phyloP scores from a whole-genome alignment of 2,113 vertebrate genomes.

The Nothocercus nigrocapillus region DNA sequence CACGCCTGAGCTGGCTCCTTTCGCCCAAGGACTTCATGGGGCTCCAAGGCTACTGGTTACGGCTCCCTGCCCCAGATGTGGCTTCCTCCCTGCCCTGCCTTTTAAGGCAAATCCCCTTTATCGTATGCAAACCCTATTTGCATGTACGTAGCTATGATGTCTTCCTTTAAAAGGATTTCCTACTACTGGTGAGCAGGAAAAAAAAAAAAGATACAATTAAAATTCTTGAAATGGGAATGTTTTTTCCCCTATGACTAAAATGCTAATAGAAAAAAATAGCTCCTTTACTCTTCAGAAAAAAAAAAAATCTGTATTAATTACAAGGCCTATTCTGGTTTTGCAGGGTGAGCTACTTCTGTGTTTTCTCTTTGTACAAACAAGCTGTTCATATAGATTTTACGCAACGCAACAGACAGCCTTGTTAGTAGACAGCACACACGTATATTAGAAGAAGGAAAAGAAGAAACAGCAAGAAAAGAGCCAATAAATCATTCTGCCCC shows the following conservation, averaged over 20 bases:
- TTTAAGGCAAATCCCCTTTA: not conserved
- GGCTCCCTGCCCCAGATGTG: too few relatives aligned
- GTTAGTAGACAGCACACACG: not conserved
- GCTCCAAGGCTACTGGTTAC: not conserved
- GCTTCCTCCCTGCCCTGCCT: not conserved
- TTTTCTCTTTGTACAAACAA: not conserved
- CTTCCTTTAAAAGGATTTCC: not conserved
- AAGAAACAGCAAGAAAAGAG: not conserved
- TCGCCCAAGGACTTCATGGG: not conserved
- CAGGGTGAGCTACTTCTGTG: not conserved
- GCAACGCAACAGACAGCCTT: not conserved
- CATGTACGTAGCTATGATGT: not conserved
- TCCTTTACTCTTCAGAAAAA: not conserved
- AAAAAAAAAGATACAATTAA: not conserved
- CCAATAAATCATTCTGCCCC: not conserved
- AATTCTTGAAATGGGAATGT: not conserved
- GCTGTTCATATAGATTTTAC: not conserved
- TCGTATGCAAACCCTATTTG: not conserved
- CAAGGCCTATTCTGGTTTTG: not conserved
- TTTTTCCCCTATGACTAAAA: not conserved
- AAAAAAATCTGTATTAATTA: not conserved
- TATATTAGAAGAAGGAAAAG: not conserved
- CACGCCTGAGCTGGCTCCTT: not conserved
- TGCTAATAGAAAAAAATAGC: not conserved
- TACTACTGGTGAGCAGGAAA: not conserved